Conservation (phyloP, 2,888 invertebrate genomes). For the Neoascia interrupta region DNA sequence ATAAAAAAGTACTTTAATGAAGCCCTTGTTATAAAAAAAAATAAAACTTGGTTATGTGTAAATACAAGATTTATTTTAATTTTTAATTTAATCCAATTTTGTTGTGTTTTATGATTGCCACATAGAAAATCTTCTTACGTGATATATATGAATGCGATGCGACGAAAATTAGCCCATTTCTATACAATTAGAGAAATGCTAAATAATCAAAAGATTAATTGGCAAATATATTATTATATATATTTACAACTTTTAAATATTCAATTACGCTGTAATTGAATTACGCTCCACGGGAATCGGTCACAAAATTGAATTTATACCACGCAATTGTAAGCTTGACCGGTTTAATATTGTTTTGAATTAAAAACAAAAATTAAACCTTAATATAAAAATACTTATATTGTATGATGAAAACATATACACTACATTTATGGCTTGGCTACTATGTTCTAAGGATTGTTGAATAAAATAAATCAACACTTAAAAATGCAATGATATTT, state of each 20-base stretch:
- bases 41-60: slow-evolving; percentile 52
- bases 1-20: too few relatives aligned
- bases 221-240: slow-evolving; percentile 57
- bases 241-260: slow-evolving; percentile 58
- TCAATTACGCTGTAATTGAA: too few relatives aligned
- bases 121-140: slow-evolving; percentile 51
- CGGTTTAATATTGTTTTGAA: slow-evolving; percentile 56
- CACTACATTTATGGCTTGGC: slow-evolving; percentile 67
- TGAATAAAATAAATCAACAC: slow-evolving; percentile 62
- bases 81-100: slow-evolving; percentile 6
- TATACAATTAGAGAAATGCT: slow-evolving; percentile 12
- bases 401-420: slow-evolving; percentile 55
- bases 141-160: slow-evolving; percentile 67
- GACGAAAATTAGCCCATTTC: slow-evolving; percentile 59
- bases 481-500: slow-evolving; percentile 8
- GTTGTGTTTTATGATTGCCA: slow-evolving; percentile 4
- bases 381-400: slow-evolving; percentile 12
- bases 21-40: too few relatives aligned
- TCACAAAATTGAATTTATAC: too few relatives aligned
- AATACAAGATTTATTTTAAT: slow-evolving; percentile 20
- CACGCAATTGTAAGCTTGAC: slow-evolving; percentile 16
- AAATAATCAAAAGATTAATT: slow-evolving; percentile 20
- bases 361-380: neutral
- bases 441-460: slow-evolving; percentile 63
- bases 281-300: too few relatives aligned